A percentile compares a stretch with the other conserved stretches of the same genome.
Evolutionary conservation across 2,797 vertebrate genomes (phyloP).

Genomic region (Sternarchorhynchus goeldii): DNA sequence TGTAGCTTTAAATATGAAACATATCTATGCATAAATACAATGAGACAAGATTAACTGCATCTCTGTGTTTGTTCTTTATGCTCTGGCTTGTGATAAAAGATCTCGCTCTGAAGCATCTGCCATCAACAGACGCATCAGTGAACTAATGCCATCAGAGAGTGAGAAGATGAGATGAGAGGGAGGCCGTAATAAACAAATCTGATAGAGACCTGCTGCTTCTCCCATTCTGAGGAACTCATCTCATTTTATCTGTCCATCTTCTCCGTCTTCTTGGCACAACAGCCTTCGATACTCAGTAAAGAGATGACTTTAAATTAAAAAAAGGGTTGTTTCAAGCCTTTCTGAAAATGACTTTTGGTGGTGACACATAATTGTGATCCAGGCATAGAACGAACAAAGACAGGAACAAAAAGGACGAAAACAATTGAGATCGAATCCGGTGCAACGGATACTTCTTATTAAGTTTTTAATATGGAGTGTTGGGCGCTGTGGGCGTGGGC

Average conservation of each 20-base stretch:
- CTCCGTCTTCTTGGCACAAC: conserved; percentile 45
- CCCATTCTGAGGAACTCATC: conserved; percentile 57
- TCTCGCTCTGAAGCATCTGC: conserved; percentile 29
- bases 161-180: conserved; percentile 46
- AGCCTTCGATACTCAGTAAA: conserved; percentile 25
- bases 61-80: conserved; percentile 28
- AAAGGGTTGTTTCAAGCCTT: conserved; percentile 40
- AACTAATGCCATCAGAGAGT: conserved; percentile 50
- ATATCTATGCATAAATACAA: too few relatives aligned
- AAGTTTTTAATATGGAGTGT: conserved; percentile 49
- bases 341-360: conserved; percentile 52
- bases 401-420: conserved; percentile 30
- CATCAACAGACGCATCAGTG: conserved; percentile 48
- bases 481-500: conserved; percentile 31
- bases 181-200: conserved; percentile 47
- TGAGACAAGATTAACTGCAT: background rate
- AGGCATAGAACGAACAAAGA: conserved; percentile 39
- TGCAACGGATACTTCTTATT: conserved; percentile 51
- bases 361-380: conserved; percentile 48
- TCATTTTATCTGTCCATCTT: conserved; percentile 58
- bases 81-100: conserved; percentile 46
- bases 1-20: too few relatives aligned
- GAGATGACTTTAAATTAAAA: background rate
- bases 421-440: conserved; percentile 45
- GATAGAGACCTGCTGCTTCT: conserved; percentile 45